These are phyloP conservation scores for Cotesia typhae DNA, from an alignment of 1,140 invertebrate genomes.

Conservation along the genomic window DNA sequence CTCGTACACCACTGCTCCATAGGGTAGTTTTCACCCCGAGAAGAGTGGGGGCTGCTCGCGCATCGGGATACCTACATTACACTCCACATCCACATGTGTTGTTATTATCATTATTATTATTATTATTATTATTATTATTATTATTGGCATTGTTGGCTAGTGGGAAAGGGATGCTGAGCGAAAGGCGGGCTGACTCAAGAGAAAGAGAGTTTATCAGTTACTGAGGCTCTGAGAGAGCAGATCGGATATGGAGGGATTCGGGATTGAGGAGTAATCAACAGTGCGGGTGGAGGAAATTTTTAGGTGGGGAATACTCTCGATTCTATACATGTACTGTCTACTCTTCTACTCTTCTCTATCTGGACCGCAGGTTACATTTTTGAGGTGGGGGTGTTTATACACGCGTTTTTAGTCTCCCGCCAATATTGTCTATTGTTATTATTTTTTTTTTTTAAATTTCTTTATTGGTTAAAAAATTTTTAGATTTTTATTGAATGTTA, in stretches of 20 bases:
- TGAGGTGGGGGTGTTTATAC: neutral
- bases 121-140: too few relatives aligned
- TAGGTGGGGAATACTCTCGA: slow-evolving; percentile 24
- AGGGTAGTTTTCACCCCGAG: slow-evolving; percentile 63
- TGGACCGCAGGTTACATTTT: too few relatives aligned
- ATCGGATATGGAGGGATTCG: slow-evolving; percentile 33
- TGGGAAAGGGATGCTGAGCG: neutral
- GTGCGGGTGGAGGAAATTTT: slow-evolving; percentile 15
- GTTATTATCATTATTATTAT: neutral
- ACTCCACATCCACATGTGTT: neutral
- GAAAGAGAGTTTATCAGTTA: slow-evolving; percentile 3
- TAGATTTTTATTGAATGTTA: too few relatives aligned
- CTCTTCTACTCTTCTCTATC: too few relatives aligned
- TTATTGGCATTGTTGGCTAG: neutral
- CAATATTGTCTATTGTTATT: neutral
- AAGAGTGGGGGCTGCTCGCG: slow-evolving; percentile 19
- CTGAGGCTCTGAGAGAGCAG: slow-evolving; percentile 20
- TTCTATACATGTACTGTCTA: too few relatives aligned
- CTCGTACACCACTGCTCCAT: slow-evolving; percentile 60
- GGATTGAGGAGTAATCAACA: neutral
- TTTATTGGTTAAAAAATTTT: too few relatives aligned
- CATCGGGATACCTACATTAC: slow-evolving; percentile 51
- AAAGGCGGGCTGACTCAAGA: neutral
- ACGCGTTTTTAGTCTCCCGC: slow-evolving; percentile 17
- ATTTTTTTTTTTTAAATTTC: too few relatives aligned